phyloP scores from a whole-genome alignment of 2,888 invertebrate species.

The Deilephila porcellus region DNA sequence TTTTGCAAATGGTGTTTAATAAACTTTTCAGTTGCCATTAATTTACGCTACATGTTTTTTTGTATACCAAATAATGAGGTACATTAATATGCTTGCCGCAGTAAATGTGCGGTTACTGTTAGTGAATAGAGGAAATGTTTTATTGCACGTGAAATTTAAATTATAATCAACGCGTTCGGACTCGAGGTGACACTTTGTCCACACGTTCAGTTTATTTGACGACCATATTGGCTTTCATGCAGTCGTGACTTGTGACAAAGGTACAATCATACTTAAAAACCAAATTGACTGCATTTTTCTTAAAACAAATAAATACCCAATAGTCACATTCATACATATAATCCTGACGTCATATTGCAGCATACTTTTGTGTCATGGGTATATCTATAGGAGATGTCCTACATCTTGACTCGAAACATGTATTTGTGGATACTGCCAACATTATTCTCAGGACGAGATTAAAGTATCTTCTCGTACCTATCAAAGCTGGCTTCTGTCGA shows the following conservation, averaged over 20 bases:
- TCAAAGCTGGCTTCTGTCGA: no score
- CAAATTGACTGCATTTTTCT: no score
- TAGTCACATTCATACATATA: no score
- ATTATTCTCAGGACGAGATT: no score
- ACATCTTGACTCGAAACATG: no score
- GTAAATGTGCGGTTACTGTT: constrained; percentile 33
- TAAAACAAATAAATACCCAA: no score
- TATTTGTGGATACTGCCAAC: no score
- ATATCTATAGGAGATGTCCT: no score
- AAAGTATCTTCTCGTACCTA: no score
- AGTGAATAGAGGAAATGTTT: constrained; percentile 45
- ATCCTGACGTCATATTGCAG: no score
- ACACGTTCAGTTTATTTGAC: background rate
- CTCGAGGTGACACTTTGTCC: background rate
- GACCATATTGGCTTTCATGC: background rate
- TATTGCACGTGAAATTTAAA: constrained; percentile 60
- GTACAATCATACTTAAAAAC: no score
- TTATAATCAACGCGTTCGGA: constrained; percentile 30
- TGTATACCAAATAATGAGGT: background rate
- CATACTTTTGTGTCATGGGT: no score
- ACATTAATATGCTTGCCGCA: constrained; percentile 34
- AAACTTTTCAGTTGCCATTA: background rate
- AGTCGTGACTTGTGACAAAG: background rate
- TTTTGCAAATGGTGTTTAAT: background rate
- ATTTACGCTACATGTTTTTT: background rate